Evolutionary conservation across 2,888 invertebrate species (phyloP), one percentile per base, ranked within the genome.

Genomic region (Calliphora vomitoria): DNA sequence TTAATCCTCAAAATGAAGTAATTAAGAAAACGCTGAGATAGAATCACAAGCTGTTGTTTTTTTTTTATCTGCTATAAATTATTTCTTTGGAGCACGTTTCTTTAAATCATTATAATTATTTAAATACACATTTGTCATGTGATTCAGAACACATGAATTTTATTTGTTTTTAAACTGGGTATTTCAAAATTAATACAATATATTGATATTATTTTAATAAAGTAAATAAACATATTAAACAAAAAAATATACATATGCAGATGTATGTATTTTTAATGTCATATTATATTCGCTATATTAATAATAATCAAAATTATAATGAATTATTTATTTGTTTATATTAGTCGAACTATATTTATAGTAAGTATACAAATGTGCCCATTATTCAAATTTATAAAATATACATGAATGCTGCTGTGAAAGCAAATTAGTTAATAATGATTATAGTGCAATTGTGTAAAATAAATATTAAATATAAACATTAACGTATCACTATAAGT

Each of bases 41-140:
- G 18, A 13, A 55, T 72, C 55, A 20, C 53, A 55, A 55, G 20
- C 3, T 18, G 38, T 72, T 71, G n/a, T 53, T 35, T 6, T 47
- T 62, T n/a, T 38, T 38, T 18, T 38, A 38, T 64, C n/a, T 41
- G n/a, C 25, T 53, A 4, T 11, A 11, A 11, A 31, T 31, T n/a
- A 10, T 55, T 38, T 13, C n/a, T 68, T 68, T 68, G 15, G 31
- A 60, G 31, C 60, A 31, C 60, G 60, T 38, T 62, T 55, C 13
- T 78, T 41, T 13, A 5, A 25, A 25, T 2, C 25, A 25, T 25
- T 25, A 35, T 8, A 25, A 38, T 38, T 64, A 15, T 20, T 41
- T 47, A 47, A 74, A 60, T 41, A 35, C 18, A 8, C 8, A 31
- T 68, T 68, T 68, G 44, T 68, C 78, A 78, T 78, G 68, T 78